Conservation (phyloP, 1,140 invertebrate species). For the Drosophila ficusphila region DNA sequence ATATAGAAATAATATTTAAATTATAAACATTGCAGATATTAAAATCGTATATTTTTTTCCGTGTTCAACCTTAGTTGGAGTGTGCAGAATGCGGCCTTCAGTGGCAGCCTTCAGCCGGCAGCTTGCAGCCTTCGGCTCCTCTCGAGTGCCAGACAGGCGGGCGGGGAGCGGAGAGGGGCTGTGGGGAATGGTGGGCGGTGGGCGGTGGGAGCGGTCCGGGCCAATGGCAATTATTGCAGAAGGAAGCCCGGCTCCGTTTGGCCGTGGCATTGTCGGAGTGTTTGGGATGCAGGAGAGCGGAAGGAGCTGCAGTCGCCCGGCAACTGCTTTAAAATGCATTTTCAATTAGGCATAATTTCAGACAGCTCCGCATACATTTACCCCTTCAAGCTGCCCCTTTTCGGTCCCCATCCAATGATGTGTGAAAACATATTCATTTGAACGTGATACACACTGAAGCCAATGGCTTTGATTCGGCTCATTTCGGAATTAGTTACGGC, state of each 20-base stretch:
- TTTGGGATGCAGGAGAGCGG: constrained; percentile 3
- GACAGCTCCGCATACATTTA: constrained; percentile 26
- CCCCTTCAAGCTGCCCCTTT: background rate
- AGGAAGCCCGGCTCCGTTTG: constrained; percentile 52
- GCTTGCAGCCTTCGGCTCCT: constrained; percentile 47
- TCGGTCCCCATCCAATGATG: constrained; percentile 13
- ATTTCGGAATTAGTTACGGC: constrained; percentile 15
- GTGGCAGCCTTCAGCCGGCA: constrained; percentile 60
- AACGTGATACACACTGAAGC: constrained; percentile 27
- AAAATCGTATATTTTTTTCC: constrained; percentile 3
- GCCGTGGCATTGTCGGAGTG: constrained; percentile 57
- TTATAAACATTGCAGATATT: too few relatives aligned
- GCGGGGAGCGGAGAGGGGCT: constrained; percentile 22
- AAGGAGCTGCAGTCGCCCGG: constrained; percentile 33
- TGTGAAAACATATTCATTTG: constrained; percentile 43
- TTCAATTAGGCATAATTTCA: constrained; percentile 76
- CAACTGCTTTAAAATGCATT: constrained; percentile 75
- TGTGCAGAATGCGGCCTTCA: constrained; percentile 60
- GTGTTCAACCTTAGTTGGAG: constrained; percentile 41
- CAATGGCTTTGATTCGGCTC: constrained; percentile 26
- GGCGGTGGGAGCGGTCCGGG: constrained; percentile 5
- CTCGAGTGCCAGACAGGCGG: constrained; percentile 65
- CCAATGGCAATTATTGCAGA: constrained; percentile 46
- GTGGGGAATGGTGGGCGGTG: background rate
- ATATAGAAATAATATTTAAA: too few relatives aligned